Percentiles rank a stretch among this genome's conserved stretches.
phyloP scores from a whole-genome alignment of 2,797 vertebrate species.

The Rhinophrynus dorsalis region DNA sequence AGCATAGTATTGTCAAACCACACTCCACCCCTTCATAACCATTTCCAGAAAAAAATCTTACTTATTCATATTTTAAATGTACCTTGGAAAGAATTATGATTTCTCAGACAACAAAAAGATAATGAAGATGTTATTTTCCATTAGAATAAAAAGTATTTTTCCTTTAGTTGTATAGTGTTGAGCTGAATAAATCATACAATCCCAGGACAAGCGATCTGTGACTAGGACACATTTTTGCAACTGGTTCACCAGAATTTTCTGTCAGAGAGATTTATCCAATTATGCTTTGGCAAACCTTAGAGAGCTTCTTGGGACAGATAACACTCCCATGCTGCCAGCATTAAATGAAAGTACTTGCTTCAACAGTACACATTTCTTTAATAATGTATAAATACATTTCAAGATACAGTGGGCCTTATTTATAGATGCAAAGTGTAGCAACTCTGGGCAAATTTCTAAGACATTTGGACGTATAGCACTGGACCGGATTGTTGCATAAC shows the following conservation, averaged over 20 bases:
- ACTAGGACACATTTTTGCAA: background rate
- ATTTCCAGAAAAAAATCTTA: slow-evolving; percentile 11
- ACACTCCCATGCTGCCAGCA: background rate
- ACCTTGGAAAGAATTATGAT: background rate
- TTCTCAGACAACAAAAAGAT: background rate
- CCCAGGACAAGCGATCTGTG: background rate
- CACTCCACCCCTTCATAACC: slow-evolving; percentile 14
- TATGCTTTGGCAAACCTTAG: slow-evolving; percentile 1
- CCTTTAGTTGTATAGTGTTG: background rate
- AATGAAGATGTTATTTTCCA: background rate
- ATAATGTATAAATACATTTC: slow-evolving; percentile 1
- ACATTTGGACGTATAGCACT: too few relatives aligned
- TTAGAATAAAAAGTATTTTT: background rate
- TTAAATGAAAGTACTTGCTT: slow-evolving; percentile 2
- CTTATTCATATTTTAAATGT: too few relatives aligned
- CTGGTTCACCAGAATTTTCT: background rate
- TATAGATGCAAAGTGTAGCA: too few relatives aligned
- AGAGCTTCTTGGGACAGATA: slow-evolving; percentile 1
- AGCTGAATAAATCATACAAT: background rate
- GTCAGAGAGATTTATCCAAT: slow-evolving; percentile 11
- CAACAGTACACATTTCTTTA: background rate
- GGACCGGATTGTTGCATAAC: too few relatives aligned
- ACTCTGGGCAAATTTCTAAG: too few relatives aligned
- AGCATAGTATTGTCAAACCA: slow-evolving; percentile 28
- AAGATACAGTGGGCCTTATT: background rate